Evolutionary conservation across 2,888 invertebrate species (phyloP), one percentile per base, ranked within the genome.

Genomic region (Apodemia hepburni): DNA sequence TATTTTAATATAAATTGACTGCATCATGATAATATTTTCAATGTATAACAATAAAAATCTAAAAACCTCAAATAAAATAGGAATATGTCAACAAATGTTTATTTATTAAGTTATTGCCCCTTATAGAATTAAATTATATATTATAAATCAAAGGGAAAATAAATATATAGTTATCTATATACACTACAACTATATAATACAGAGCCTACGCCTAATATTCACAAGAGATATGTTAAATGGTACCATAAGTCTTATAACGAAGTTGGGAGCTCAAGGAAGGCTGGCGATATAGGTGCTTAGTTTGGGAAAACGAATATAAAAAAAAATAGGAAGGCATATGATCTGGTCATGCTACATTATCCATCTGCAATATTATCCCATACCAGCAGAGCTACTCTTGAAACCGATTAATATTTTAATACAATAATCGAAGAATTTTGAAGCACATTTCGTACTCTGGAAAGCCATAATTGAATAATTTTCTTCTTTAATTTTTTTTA

Each of bases 151-250:
- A 66, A 68, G 38, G 42, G 66, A 70, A 72, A 76, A 74, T 75
- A 75, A 75, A 74, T 75, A 75, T 62, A 69, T 49, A 65, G 58
- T 62, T 68, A 74, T 66, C 74, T 88, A 87, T 88, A 66, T 89
- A 90, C 90, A 89, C 81, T 86, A 85, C 75, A 71, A 65, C 86
- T 87, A 89, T 89, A 91, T 90, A 84, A 83, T 91, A 91, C 90
- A 91, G 75, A 64, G 69, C 74, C 80, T 86, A 86, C 33, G 29
- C 67, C 81, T 88, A 86, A 69, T 89, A 89, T 91, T 88, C 85
- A 91, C 90, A 89, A 81, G 65, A 78, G 90, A 91, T 91, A 91
- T 91, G 90, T 84, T 80, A 85, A 79, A 75, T 81, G 84, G 80
- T 85, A 80, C 77, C 73, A 81, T 76, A 87, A 88, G 87, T 88